These are phyloP conservation scores for Salticus scenicus DNA, from an alignment of 2,888 invertebrate species.

Conservation along the genomic window DNA sequence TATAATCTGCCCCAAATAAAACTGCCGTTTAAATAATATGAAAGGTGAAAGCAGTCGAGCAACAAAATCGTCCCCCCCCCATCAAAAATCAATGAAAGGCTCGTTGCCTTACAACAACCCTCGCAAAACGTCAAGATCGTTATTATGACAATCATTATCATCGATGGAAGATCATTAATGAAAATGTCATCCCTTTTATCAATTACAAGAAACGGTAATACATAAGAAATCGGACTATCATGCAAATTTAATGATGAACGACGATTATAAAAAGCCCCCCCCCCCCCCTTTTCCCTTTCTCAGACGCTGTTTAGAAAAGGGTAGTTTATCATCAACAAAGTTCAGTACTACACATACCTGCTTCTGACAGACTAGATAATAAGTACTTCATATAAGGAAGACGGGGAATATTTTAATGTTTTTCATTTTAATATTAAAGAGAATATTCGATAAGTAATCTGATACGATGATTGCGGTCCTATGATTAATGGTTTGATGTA, in stretches of 20 bases:
- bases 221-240: conserved; percentile 57
- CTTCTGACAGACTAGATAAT: neutral
- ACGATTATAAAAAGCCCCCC: conserved; percentile 4
- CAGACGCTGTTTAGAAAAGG: neutral
- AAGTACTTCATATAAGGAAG: neutral
- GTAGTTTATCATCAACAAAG: conserved; percentile 14
- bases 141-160: conserved; percentile 56
- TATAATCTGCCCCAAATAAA: neutral
- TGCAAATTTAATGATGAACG: conserved; percentile 50
- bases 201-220: conserved; percentile 46
- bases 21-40: conserved; percentile 26
- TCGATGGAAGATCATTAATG: conserved; percentile 57
- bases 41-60: conserved; percentile 27
- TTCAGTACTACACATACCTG: conserved; percentile 1
- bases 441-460: neutral
- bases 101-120: conserved; percentile 15
- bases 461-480: neutral
- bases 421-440: conserved; percentile 8
- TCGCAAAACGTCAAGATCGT: conserved; percentile 28
- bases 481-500: neutral
- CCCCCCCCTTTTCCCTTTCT: conserved; percentile 1
- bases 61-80: conserved; percentile 26
- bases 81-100: conserved; percentile 50
- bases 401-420: neutral
- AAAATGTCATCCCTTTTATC: conserved; percentile 56